A percentile compares a stretch with the other conserved stretches of the same genome.
Conservation (phyloP, 92 coral and sea anemone genomes). For the Porites cylindrica region DNA sequence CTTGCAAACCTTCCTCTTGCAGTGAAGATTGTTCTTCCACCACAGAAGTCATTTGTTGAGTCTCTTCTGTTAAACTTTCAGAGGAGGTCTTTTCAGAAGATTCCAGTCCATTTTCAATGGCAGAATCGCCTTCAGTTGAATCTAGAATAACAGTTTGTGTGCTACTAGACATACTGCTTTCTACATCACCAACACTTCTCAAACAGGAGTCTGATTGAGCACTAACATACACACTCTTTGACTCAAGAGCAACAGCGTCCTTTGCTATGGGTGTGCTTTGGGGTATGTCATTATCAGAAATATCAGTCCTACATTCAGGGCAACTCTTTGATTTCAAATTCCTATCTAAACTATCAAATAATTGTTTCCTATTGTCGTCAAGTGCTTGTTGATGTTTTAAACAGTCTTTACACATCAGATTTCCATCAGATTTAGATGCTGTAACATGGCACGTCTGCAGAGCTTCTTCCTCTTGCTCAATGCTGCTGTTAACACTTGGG, state of each 20-base stretch:
- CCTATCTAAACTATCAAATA: constrained; percentile 21
- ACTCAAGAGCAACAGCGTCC: constrained; percentile 22
- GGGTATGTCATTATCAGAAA: constrained; percentile 13
- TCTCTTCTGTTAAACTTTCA: neutral
- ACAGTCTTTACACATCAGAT: constrained; percentile 61
- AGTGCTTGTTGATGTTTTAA: constrained; percentile 30
- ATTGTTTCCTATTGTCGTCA: constrained; percentile 11
- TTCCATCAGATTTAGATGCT: constrained; percentile 85
- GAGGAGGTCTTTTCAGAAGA: neutral
- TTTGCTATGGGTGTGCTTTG: neutral
- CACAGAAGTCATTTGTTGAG: neutral
- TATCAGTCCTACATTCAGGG: constrained; percentile 42
- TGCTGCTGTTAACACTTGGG: constrained; percentile 45
- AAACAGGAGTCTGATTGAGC: constrained; percentile 31
- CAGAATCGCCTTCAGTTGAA: constrained; percentile 53
- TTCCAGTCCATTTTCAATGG: constrained; percentile 2
- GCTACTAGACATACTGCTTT: constrained; percentile 86
- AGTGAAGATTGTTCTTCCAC: neutral
- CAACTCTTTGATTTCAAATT: constrained; percentile 59
- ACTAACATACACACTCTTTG: constrained; percentile 58
- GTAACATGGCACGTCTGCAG: constrained; percentile 4
- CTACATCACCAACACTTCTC: constrained; percentile 54
- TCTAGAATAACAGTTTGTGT: constrained; percentile 82
- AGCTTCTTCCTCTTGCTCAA: constrained; percentile 42
- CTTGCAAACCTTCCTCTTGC: neutral